A percentile compares a stretch with the other conserved stretches of the same genome.
phyloP scores from a whole-genome alignment of 2,113 vertebrate species.

The Malurus elegans region DNA sequence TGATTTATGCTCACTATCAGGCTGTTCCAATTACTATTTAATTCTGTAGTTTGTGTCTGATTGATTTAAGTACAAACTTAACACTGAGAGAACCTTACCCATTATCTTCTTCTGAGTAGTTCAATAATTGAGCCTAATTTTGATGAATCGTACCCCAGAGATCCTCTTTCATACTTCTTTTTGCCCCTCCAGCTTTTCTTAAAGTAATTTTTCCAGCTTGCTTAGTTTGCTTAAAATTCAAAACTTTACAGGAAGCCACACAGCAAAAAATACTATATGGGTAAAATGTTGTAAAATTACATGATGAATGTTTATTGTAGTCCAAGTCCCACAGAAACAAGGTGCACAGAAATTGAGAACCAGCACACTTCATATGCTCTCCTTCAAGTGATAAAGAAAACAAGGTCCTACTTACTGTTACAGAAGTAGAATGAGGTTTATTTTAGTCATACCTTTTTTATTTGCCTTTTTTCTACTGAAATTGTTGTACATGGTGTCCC shows the following conservation, averaged over 20 bases:
- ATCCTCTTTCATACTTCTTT: background rate
- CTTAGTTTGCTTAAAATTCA: background rate
- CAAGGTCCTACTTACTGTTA: background rate
- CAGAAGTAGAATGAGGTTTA: background rate
- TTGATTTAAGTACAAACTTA: background rate
- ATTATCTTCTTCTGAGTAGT: background rate
- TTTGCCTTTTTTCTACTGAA: background rate
- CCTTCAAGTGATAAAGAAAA: background rate
- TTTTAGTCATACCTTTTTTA: background rate
- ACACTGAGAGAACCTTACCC: background rate
- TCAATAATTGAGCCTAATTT: background rate
- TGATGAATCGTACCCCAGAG: background rate
- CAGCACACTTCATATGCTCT: background rate
- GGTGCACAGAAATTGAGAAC: background rate
- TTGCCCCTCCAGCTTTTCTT: background rate
- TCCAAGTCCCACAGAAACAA: background rate
- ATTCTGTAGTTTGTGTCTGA: background rate
- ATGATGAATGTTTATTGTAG: background rate
- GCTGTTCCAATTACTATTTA: background rate
- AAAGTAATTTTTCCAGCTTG: background rate
- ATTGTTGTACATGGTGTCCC: background rate
- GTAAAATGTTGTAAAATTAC: background rate
- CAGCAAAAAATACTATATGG: background rate
- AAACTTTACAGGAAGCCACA: background rate
- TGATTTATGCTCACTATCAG: background rate